Conservation (phyloP, 92 coral and sea anemone genomes). For the Montipora capitata region DNA sequence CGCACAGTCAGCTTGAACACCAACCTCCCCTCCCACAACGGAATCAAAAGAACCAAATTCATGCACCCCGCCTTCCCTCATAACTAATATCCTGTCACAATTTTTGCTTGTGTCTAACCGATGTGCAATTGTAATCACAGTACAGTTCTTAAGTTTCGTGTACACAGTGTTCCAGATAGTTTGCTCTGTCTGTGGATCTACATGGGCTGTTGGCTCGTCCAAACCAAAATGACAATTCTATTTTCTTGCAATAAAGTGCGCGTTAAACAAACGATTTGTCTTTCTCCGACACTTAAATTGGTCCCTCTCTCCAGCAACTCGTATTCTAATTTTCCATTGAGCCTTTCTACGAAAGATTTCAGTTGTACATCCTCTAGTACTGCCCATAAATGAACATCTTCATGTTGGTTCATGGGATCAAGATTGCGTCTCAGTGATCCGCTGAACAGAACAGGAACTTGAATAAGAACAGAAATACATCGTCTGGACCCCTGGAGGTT, state of each 20-base stretch:
- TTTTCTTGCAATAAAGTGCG: neutral
- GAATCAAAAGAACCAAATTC: neutral
- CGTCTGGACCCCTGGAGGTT: neutral
- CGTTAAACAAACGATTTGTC: slow-evolving; percentile 1
- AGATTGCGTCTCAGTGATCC: slow-evolving; percentile 14
- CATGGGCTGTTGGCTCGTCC: neutral
- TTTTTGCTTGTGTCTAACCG: neutral
- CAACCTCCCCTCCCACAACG: neutral
- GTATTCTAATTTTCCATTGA: neutral
- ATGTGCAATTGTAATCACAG: neutral
- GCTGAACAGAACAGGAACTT: slow-evolving; percentile 10
- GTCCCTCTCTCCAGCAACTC: neutral
- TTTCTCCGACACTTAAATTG: slow-evolving; percentile 1
- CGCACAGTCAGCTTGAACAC: neutral
- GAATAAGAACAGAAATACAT: neutral
- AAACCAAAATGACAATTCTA: neutral
- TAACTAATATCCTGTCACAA: neutral
- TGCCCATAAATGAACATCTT: neutral
- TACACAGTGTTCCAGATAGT: neutral
- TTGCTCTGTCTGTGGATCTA: neutral
- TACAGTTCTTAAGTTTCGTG: neutral
- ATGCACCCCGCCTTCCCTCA: neutral
- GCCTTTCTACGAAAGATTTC: neutral
- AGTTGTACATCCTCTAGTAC: neutral
- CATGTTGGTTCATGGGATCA: neutral